These are phyloP conservation scores for Thaumetopoea pityocampa DNA, from an alignment of 1,140 invertebrate genomes.

Conservation along the genomic window DNA sequence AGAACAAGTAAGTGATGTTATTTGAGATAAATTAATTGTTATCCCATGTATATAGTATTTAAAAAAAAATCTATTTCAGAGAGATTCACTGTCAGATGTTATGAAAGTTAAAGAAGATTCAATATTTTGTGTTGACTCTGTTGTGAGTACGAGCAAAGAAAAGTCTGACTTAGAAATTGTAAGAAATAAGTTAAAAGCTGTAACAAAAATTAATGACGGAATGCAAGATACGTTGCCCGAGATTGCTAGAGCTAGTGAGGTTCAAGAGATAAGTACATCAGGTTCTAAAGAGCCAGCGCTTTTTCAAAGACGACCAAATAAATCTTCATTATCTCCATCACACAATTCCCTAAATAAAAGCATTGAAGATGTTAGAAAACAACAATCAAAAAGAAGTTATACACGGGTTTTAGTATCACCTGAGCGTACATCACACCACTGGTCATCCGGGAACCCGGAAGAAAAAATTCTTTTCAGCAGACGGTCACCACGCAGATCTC, in stretches of 20 bases:
- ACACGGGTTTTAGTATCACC: constrained; percentile 60
- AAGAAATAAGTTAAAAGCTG: constrained; percentile 48
- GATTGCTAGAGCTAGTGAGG: constrained; percentile 47
- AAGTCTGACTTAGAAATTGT: constrained; percentile 38
- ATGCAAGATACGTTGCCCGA: constrained; percentile 45
- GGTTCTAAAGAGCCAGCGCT: constrained; percentile 61
- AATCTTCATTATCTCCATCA: constrained; percentile 21
- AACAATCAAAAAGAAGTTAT: constrained; percentile 41
- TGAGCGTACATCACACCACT: constrained; percentile 29
- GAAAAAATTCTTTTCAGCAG: constrained; percentile 36
- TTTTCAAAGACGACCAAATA: constrained; percentile 59
- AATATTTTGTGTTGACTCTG: constrained; percentile 5
- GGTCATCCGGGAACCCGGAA: constrained; percentile 13
- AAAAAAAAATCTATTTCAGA: constrained; percentile 39
- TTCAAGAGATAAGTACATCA: constrained; percentile 39
- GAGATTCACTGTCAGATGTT: constrained; percentile 26
- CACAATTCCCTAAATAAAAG: constrained; percentile 1
- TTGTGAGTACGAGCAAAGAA: constrained; percentile 22
- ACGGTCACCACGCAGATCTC: constrained; percentile 39
- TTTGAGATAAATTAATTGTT: constrained; percentile 3
- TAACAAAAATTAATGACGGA: constrained; percentile 31
- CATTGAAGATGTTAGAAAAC: constrained; percentile 12
- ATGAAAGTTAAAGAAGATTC: constrained; percentile 13
- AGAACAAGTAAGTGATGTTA: constrained; percentile 70
- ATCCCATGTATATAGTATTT: constrained; percentile 13